Evolutionary conservation across 92 coral and sea anemone genomes (phyloP).

Genomic region (Phymanthus crucifer): DNA sequence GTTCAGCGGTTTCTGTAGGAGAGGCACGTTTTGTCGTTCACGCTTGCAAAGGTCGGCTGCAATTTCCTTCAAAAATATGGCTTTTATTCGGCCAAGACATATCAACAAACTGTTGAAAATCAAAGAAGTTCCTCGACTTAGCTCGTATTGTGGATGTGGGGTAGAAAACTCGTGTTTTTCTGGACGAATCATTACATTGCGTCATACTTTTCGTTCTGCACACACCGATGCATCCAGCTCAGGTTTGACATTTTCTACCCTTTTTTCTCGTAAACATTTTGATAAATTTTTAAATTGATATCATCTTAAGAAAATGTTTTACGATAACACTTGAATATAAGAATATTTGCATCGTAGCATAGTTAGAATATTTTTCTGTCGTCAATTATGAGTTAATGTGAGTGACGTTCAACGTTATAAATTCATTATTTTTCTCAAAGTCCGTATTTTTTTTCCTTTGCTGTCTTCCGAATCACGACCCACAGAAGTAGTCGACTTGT

Average conservation of each 20-base stretch:
- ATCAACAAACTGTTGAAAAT: background rate
- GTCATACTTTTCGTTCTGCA: background rate
- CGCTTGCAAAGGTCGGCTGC: background rate
- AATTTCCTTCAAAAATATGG: slow-evolving; percentile 10
- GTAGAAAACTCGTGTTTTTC: slow-evolving; percentile 15
- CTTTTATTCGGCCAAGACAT: slow-evolving; percentile 14
- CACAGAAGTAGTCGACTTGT: too few species aligned
- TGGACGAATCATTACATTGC: background rate
- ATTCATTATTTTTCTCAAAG: too few species aligned
- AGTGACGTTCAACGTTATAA: too few species aligned
- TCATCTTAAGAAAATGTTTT: background rate
- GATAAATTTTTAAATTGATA: background rate
- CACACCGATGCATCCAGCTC: background rate
- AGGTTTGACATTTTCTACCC: background rate
- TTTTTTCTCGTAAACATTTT: background rate
- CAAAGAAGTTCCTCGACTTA: background rate
- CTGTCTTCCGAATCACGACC: too few species aligned
- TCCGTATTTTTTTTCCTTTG: too few species aligned
- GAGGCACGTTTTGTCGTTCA: background rate
- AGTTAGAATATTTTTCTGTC: background rate
- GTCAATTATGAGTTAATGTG: background rate
- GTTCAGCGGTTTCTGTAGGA: background rate
- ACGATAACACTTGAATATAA: too few species aligned
- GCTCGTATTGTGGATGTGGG: background rate
- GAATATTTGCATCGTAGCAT: background rate